Base-by-base conservation (phyloP, 2,113 vertebrate genomes). In the Cepphus grylle region DNA sequence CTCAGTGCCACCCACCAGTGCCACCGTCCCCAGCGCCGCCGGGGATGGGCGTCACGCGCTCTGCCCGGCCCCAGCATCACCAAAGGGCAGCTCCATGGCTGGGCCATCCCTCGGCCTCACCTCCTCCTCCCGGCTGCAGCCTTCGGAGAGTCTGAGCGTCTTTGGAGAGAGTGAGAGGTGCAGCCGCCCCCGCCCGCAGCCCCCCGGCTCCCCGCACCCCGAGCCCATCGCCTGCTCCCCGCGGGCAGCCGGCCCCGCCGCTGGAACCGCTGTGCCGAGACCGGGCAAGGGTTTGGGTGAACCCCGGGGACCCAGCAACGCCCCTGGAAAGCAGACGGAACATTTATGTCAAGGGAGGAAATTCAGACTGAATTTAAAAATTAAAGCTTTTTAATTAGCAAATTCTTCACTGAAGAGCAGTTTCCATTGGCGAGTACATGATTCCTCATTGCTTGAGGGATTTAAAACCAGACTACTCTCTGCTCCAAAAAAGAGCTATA, bases 401-500 rank as follows among this genome's bases (percentile, higher is more conserved):
- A 93, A 87, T 79, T 36, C 59, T n/a, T 52, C 7, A 11, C 49
- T 7, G 40, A 15, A 53, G 83, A 70, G 7, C 50, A 49, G 2
- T 86, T 95, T 72, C 82, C 90, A 87, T 77, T 61, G 85, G 85
- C 3, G 59, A 81, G 78, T n/a, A 40, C 0, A 6, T 26, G 74
- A 50, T 88, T 88, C 74, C 79, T 86, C 90, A 21, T 55, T n/a
- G 96, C 96, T 88, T 65, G 82, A 50, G 93, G 94, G 95, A 93
- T 92, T 96, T 92, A 49, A 92, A 97, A 78, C 88, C 94, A 96
- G 93, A 94, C 93, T 90, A 8, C n/a, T 77, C 81, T 58, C 82
- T 77, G 93, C 92, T 96, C 96, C 90, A 96, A 77, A 69, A 88
- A 92, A 93, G 90, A 88, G 93, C 95, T 95, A 81, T 34, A 86